Evolutionary conservation across 2,888 invertebrate genomes (phyloP), one percentile per base, ranked within the genome.

Genomic region (Microdon myrmicae): DNA sequence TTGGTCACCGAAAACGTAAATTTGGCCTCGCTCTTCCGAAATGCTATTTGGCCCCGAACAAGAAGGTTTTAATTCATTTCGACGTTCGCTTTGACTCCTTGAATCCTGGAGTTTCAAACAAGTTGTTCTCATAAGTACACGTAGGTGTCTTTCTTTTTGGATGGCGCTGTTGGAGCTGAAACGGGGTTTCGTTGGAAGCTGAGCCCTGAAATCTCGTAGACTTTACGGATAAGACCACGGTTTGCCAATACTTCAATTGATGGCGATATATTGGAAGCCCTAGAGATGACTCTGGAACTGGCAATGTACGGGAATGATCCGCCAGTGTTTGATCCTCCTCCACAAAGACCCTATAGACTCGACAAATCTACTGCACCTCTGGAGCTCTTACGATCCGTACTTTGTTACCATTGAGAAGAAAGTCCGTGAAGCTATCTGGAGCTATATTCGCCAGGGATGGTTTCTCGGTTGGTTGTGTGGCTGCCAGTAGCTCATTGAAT

Each of bases 61-160:
- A 35, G 88, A 87, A 68, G 86, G 86, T 17, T 83, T 83, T 0
- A 86, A 83, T 73, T 86, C 69, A 86, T 87, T 39, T 87, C 83
- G 1, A 86, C 83, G 71, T 90, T 91, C 0, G 91, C 90, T 79
- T 90, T 89, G 1, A 92, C 87, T 1, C 91, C 91, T 75, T 92
- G 90, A 0, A 92, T 91, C 79, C 92, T 92, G 68, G 90, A 90
- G 14, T 89, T 89, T 4, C 92, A 92, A 71, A 92, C 92, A 3
- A 89, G 85, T 74, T 92, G 92, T 74, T 93, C 92, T 77, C 92
- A 92, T 7, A 93, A 80, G 31, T 92, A 88, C 0, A 93, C 92
- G 71, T 92, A 92, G 0, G 92, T 92, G 0, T 92, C 91, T 74
- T 92, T 91, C 78, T 92, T 92, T 34, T 84, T 82, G 17, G 83